These are phyloP conservation scores for Drosophila pectinifera DNA, from an alignment of 1,140 invertebrate species.

Conservation along the genomic window DNA sequence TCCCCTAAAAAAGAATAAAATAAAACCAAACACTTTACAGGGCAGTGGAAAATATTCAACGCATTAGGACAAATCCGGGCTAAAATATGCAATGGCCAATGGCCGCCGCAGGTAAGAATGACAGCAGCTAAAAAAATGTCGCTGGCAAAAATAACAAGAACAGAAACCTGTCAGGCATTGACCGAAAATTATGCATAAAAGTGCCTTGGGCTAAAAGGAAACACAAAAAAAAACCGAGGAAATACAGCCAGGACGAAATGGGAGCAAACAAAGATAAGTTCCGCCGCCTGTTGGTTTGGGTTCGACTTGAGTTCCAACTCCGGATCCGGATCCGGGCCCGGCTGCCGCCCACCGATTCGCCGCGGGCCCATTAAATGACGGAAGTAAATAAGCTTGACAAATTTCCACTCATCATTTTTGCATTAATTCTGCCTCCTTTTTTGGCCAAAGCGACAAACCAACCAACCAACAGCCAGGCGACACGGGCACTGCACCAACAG, in stretches of 20 bases:
- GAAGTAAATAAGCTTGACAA: constrained; percentile 85
- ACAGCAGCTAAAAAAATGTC: constrained; percentile 29
- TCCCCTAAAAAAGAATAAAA: constrained; percentile 17
- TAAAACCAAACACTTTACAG: constrained; percentile 67
- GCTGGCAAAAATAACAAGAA: constrained; percentile 23
- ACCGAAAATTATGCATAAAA: constrained; percentile 79
- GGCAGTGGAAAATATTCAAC: constrained; percentile 71
- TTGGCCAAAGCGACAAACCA: constrained; percentile 57
- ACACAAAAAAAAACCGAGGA: constrained; percentile 17
- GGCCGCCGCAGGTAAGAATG: constrained; percentile 61
- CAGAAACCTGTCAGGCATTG: constrained; percentile 45
- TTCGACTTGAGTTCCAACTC: constrained; percentile 16
- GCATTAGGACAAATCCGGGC: constrained; percentile 80
- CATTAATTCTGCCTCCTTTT: constrained; percentile 84
- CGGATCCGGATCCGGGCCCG: constrained; percentile 16
- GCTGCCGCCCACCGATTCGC: constrained; percentile 50
- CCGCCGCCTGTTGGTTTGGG: constrained; percentile 36
- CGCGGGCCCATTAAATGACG: constrained; percentile 81
- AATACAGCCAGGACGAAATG: constrained; percentile 11
- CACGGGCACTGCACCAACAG: constrained; percentile 25
- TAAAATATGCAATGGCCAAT: constrained; percentile 78
- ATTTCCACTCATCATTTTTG: constrained; percentile 85
- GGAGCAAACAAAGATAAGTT: constrained; percentile 76
- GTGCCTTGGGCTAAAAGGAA: constrained; percentile 43
- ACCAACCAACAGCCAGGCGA: constrained; percentile 50